These are phyloP conservation scores for Progne subis DNA, from an alignment of 2,113 vertebrate genomes.

Conservation along the genomic window DNA sequence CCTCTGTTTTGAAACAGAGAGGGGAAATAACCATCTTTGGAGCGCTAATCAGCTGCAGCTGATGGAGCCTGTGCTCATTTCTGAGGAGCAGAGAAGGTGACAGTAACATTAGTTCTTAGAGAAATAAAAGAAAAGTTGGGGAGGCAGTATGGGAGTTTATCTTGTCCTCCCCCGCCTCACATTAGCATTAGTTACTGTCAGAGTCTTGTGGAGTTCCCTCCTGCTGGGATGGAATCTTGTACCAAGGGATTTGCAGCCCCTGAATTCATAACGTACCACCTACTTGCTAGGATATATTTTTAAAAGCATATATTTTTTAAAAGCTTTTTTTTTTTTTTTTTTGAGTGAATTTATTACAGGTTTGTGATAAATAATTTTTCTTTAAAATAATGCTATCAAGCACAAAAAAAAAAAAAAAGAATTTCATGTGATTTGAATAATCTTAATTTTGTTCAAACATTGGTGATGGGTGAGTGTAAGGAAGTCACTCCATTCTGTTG, in stretches of 20 bases:
- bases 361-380: neutral
- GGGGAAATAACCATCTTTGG: neutral
- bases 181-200: neutral
- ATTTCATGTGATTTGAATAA: neutral
- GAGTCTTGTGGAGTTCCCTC: neutral
- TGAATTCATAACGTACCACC: accelerated
- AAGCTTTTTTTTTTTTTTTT: neutral
- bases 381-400: neutral
- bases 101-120: neutral
- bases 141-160: neutral
- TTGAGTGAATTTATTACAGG: neutral
- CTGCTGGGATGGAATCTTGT: neutral
- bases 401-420: neutral
- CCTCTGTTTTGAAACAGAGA: neutral
- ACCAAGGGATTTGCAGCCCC: neutral
- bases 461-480: neutral
- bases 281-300: neutral
- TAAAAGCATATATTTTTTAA: neutral
- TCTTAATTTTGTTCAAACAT: neutral
- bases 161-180: neutral
- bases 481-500: neutral
- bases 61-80: neutral
- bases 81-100: neutral
- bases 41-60: neutral
- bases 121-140: neutral